Evolutionary conservation across 1,140 invertebrate species (phyloP), one percentile per base, ranked within the genome.

Genomic region (Cylas formicarius): DNA sequence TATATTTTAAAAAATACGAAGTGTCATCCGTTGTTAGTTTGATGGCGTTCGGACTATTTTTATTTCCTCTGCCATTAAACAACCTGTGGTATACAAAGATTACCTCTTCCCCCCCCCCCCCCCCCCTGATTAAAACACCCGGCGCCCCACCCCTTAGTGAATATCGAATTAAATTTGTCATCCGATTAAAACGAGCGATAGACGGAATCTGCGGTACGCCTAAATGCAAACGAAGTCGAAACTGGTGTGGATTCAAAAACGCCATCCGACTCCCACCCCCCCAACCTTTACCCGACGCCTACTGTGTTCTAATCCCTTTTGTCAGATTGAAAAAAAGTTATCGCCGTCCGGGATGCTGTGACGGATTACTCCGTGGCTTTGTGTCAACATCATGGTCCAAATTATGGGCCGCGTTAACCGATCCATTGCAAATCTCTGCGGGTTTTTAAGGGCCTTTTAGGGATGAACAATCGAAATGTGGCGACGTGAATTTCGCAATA

Each of bases 331-430:
- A 59, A 58, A 53, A 62, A 56, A 60, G 55, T 61, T 56, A 52
- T 53, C 37, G 34, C 32, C 34, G 32, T 19, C 42, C 49, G 52
- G 53, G 57, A 50, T 56, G 55, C 57, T 50, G 55, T 60, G 56
- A 63, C 57, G 52, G 61, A 63, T 63, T 63, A 63, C 58, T 55
- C 40, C 26, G 48, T 52, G 58, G 61, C 55, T 63, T 63, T 58
- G 56, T 63, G 61, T 63, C 61, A 63, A 61, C 57, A 61, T 61
- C 61, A 58, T 55, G 61, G 57, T 61, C 60, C 59, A 57, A 58
- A 63, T 63, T 63, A 58, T 56, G 44, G 43, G 14, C 26, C 28
- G 53, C 47, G 53, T 60, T 56, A 60, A 60, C 50, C 46, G 34
- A 52, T 43, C 27, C 39, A 35, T 22, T 40, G 26, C 34, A 16